Conservation (phyloP, 2,797 vertebrate species). For the Enteromius treurensis region DNA sequence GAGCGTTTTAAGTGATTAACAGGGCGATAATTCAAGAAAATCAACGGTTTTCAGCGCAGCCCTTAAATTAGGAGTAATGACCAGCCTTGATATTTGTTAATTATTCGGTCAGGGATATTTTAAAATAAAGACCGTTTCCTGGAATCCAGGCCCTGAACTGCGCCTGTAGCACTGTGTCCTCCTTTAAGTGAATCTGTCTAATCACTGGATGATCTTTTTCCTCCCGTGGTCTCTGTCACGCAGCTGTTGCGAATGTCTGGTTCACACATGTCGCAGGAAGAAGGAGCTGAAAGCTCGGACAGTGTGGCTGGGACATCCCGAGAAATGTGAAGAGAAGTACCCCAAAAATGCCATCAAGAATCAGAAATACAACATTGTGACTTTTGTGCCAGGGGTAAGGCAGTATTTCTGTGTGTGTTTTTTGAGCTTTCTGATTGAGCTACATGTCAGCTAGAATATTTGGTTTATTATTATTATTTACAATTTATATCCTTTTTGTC, state of each 20-base stretch:
- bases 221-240: conserved; percentile 38
- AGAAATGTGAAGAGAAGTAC: conserved; percentile 97
- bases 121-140: conserved; percentile 16
- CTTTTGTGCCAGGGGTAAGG: conserved; percentile 98
- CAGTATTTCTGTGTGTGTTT: too few relatives aligned
- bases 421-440: not conserved
- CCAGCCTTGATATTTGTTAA: conserved; percentile 36
- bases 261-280: conserved; percentile 84
- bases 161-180: conserved; percentile 21
- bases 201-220: conserved; percentile 44
- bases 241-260: conserved; percentile 93
- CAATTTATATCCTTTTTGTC: too few relatives aligned
- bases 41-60: conserved; percentile 4
- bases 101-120: conserved; percentile 13
- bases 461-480: not conserved
- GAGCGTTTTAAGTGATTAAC: conserved; percentile 16
- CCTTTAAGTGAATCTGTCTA: conserved; percentile 28
- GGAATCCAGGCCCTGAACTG: conserved; percentile 20
- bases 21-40: conserved; percentile 10
- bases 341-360: conserved; percentile 97
- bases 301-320: conserved; percentile 93
- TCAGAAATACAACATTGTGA: conserved; percentile 97
- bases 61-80: conserved; percentile 15
- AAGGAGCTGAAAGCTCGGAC: conserved; percentile 87
- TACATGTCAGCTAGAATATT: not conserved